These are phyloP conservation scores for Ceratina calcarata DNA, from an alignment of 1,140 invertebrate genomes.

Conservation along the genomic window DNA sequence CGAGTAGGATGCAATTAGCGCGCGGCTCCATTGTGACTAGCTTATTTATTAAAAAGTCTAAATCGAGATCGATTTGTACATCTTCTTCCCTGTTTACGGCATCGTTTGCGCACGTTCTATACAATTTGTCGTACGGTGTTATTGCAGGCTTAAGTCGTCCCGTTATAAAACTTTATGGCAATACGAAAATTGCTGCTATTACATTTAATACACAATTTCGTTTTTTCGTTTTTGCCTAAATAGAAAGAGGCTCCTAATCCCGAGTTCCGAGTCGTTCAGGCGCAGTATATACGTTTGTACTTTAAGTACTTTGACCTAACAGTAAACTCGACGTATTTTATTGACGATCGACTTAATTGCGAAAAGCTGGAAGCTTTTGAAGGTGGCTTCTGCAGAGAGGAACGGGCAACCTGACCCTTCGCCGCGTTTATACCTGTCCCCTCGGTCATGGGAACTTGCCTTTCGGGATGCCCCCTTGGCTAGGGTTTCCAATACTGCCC, in stretches of 20 bases:
- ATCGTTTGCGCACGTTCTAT: no score
- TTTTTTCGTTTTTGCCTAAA: no score
- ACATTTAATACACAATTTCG: no score
- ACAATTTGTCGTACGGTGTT: no score
- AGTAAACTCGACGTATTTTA: conserved; percentile 1
- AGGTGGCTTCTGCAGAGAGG: neutral
- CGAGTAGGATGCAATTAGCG: conserved; percentile 33
- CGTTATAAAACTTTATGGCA: no score
- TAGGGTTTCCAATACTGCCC: conserved; percentile 39
- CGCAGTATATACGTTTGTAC: no score
- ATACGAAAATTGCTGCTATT: no score
- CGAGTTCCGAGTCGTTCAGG: no score
- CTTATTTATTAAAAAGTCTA: neutral
- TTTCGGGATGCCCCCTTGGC: conserved; percentile 6
- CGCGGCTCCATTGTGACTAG: neutral
- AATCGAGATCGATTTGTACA: neutral
- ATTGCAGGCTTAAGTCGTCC: no score
- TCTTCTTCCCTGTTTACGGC: no score
- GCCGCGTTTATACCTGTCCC: conserved; percentile 34
- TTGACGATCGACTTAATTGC: conserved; percentile 12
- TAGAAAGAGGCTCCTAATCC: no score
- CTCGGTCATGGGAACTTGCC: conserved; percentile 48
- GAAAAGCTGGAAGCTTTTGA: conserved; percentile 19
- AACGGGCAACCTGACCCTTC: conserved; percentile 27
- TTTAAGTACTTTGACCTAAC: neutral